Percentiles rank a stretch among this genome's conserved stretches.
These are phyloP conservation scores for Opisthocomus hoazin DNA, from an alignment of 2,113 vertebrate genomes.

Conservation along the genomic window DNA sequence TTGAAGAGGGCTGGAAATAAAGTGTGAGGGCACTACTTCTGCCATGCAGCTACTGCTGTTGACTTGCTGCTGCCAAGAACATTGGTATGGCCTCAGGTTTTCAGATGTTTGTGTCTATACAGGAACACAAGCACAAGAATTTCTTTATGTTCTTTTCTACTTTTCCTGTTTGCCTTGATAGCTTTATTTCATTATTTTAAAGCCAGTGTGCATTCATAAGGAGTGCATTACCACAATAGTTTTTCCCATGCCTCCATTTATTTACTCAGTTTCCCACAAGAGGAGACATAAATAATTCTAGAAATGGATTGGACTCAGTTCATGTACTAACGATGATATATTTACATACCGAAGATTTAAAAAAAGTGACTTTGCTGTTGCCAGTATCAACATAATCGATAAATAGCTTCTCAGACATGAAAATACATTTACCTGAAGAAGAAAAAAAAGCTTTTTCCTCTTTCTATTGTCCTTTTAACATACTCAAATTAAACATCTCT, in stretches of 20 bases:
- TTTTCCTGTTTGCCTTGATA: neutral
- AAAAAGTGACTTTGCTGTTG: neutral
- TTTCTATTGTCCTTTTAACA: neutral
- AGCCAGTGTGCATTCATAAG: neutral
- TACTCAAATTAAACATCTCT: neutral
- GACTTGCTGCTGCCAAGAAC: neutral
- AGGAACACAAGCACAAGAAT: neutral
- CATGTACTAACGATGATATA: neutral
- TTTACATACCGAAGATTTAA: neutral
- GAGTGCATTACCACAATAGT: neutral
- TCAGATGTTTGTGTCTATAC: neutral
- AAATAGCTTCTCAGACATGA: neutral
- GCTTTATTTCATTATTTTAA: neutral
- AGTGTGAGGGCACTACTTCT: neutral
- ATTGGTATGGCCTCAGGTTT: neutral
- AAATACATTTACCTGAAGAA: neutral
- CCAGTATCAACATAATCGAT: neutral
- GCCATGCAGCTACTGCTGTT: neutral
- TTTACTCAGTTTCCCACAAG: neutral
- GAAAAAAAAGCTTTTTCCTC: neutral
- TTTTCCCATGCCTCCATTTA: neutral
- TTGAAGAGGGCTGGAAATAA: neutral
- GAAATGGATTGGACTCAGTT: neutral
- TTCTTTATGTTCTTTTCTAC: neutral
- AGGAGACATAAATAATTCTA: neutral